Evolutionary conservation across 37 sponge, comb jelly and placozoan genomes (phyloP).

Genomic region (Tethya wilhelma): DNA sequence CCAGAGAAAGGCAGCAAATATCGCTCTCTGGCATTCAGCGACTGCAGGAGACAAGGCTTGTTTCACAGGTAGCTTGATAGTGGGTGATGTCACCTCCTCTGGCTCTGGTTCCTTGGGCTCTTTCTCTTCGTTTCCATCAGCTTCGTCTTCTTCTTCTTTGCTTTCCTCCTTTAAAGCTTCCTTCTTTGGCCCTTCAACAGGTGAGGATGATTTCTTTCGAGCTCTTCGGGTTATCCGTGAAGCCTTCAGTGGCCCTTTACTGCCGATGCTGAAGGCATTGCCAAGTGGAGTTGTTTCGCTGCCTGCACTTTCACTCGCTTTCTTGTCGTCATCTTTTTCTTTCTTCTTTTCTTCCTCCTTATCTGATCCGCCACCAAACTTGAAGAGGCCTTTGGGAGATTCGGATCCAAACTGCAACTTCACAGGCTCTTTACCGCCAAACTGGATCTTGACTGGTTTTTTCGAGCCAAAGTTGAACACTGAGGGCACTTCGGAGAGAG

Average conservation of each 20-base stretch:
- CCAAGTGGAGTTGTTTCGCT: not conserved
- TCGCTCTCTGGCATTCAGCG: constrained; percentile 88
- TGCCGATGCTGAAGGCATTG: too few species aligned
- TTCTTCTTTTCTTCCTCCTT: constrained; percentile 13
- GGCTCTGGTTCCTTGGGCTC: not conserved
- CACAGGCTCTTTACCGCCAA: constrained; percentile 25
- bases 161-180: not conserved
- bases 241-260: constrained; percentile 7
- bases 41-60: constrained; percentile 90
- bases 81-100: constrained; percentile 10
- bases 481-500: not conserved
- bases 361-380: constrained; percentile 13
- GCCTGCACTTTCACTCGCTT: not conserved
- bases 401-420: not conserved
- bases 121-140: not conserved
- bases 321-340: constrained; percentile 11
- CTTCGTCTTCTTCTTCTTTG: constrained; percentile 2
- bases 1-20: constrained; percentile 97
- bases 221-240: not conserved
- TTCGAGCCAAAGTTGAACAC: constrained; percentile 37
- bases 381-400: constrained; percentile 20
- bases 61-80: not conserved
- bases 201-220: too few species aligned
- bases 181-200: not conserved
- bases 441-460: constrained; percentile 22